phyloP scores from a whole-genome alignment of 2,113 vertebrate genomes.

The Triplophysa dalaica region DNA sequence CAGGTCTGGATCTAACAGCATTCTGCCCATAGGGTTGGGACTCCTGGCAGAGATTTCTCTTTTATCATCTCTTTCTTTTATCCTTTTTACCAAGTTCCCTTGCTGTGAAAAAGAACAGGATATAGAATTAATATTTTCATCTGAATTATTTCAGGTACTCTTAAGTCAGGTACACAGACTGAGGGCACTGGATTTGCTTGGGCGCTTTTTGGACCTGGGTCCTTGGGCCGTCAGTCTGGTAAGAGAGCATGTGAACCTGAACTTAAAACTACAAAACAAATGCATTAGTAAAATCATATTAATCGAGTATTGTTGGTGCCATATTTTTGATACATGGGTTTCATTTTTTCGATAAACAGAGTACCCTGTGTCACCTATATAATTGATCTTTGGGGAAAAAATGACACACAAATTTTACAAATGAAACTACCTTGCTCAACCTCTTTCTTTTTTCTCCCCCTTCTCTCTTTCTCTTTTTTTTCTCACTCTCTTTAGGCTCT shows the following conservation, averaged over 20 bases:
- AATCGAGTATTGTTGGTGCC: no score
- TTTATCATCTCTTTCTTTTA: not conserved
- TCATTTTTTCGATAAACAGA: no score
- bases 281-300: not conserved
- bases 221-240: constrained; percentile 98
- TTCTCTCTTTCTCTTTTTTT: constrained; percentile 39
- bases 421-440: constrained; percentile 19
- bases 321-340: no score
- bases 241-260: not conserved
- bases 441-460: constrained; percentile 67
- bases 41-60: no score
- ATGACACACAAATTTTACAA: not conserved
- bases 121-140: not conserved
- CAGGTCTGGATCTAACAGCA: not conserved
- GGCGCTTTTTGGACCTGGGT: constrained; percentile 93
- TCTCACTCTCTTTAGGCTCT: constrained; percentile 77
- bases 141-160: constrained; percentile 83
- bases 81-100: not conserved
- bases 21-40: not conserved
- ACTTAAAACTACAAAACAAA: not conserved
- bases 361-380: no score
- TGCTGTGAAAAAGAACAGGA: not conserved
- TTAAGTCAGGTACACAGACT: constrained; percentile 96
- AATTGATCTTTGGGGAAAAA: no score
- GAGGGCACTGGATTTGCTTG: constrained; percentile 90